Base-by-base conservation (phyloP, 2,113 vertebrate species). In the Blennius ocellaris region DNA sequence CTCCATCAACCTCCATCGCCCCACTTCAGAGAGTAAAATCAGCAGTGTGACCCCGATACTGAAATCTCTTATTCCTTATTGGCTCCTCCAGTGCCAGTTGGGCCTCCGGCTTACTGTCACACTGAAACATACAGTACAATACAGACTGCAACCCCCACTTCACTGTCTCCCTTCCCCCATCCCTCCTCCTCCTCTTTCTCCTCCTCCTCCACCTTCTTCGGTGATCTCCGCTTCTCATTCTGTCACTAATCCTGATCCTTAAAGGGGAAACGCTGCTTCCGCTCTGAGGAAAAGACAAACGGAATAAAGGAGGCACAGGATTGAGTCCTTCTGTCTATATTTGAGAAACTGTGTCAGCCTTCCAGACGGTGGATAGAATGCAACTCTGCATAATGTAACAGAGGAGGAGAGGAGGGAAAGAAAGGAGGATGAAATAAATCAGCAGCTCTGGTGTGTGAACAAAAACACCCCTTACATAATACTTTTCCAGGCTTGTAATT, bases 181-280 rank as follows among this genome's bases (percentile, higher is more conserved):
- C 50, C 8, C 51, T 37, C 11, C 43, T 30, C 45, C 6, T 15
- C 10, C 69, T 45, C 39, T 6, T 51, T 43, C 64, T 73, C 56
- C 10, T 52, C 76, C 71, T 77, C 69, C 70, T 71, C 56, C 78
- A 74, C 69, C 80, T 66, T 84, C 83, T 72, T 74, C 64, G 79
- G 70, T 55, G 63, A 76, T 68, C 37, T 58, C 54, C 12, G 9
- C 17, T 49, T 50, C 41, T 59, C 37, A 38, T 83, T 68, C 43
- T 62, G 63, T 50, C 81, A 60, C 87, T 92, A 92, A 93, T 92
- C 92, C 87, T 90, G 84, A 92, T 92, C 89, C 89, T 90, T 92
- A 90, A 91, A 92, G 90, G 21, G 63, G 78, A 85, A 85, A 80
- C 40, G 6, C 49, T 6, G 14, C 75, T 81, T 80, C 69, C 15